These are phyloP conservation scores for Mastomys natalensis DNA, from an alignment of 2,113 vertebrate genomes.

Conservation along the genomic window DNA sequence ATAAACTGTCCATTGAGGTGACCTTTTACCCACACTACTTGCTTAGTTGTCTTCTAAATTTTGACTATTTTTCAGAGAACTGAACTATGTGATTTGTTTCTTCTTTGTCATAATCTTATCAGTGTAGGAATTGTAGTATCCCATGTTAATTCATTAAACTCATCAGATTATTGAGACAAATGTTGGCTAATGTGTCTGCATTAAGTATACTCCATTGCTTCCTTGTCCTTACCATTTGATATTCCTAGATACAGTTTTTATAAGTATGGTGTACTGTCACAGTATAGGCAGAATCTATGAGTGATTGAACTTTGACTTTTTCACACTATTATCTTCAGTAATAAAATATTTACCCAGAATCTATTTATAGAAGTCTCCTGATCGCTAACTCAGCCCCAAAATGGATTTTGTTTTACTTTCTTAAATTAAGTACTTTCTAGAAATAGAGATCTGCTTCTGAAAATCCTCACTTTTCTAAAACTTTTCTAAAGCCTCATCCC, in stretches of 20 bases:
- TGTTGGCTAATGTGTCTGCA: too few relatives aligned
- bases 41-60: neutral
- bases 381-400: too few relatives aligned
- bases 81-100: neutral
- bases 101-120: neutral
- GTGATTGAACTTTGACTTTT: neutral
- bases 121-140: neutral
- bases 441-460: neutral
- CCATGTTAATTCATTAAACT: neutral
- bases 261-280: neutral
- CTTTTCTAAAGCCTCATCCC: neutral
- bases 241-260: neutral
- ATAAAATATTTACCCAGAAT: neutral
- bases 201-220: too few relatives aligned
- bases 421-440: neutral
- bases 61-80: neutral
- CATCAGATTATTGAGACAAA: neutral
- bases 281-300: neutral
- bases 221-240: neutral
- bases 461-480: neutral
- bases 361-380: too few relatives aligned
- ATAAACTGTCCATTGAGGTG: neutral
- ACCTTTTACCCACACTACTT: neutral
- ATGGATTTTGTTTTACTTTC: neutral
- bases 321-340: neutral